These are phyloP conservation scores for Orthochromis malagaraziensis DNA, from an alignment of 2,113 vertebrate genomes.

Conservation along the genomic window DNA sequence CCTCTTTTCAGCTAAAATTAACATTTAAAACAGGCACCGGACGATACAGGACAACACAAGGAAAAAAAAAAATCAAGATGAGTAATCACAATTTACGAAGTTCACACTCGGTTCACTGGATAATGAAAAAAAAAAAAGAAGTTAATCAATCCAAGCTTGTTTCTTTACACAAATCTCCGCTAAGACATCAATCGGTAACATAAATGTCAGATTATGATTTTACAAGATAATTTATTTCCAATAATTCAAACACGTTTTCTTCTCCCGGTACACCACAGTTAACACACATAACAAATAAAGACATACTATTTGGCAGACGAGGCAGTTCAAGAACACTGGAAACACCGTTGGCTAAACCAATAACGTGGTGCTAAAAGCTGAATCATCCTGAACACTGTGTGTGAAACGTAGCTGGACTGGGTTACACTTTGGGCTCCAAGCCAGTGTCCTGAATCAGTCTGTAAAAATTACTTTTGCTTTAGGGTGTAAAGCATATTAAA, in stretches of 20 bases:
- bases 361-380: slow-evolving; percentile 10
- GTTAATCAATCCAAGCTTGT: slow-evolving; percentile 38
- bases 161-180: slow-evolving; percentile 20
- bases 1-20: not conserved
- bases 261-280: slow-evolving; percentile 39
- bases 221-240: slow-evolving; percentile 45
- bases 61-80: not conserved
- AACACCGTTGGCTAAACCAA: slow-evolving; percentile 58
- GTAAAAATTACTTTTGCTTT: not conserved
- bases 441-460: not conserved
- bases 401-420: not conserved
- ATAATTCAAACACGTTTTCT: slow-evolving; percentile 19
- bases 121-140: slow-evolving; percentile 44
- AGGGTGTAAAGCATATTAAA: not conserved
- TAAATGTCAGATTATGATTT: slow-evolving; percentile 45
- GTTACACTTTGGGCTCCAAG: not conserved
- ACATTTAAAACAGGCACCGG: not conserved
- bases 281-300: slow-evolving; percentile 42
- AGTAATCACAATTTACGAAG: slow-evolving; percentile 56
- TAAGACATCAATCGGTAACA: slow-evolving; percentile 39
- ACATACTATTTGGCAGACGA: slow-evolving; percentile 56
- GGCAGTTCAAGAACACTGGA: slow-evolving; percentile 48
- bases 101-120: slow-evolving; percentile 38
- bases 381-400: not conserved
- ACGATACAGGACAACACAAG: slow-evolving; percentile 15